These are phyloP conservation scores for Podilymbus podiceps DNA, from an alignment of 2,113 vertebrate genomes.

Conservation along the genomic window DNA sequence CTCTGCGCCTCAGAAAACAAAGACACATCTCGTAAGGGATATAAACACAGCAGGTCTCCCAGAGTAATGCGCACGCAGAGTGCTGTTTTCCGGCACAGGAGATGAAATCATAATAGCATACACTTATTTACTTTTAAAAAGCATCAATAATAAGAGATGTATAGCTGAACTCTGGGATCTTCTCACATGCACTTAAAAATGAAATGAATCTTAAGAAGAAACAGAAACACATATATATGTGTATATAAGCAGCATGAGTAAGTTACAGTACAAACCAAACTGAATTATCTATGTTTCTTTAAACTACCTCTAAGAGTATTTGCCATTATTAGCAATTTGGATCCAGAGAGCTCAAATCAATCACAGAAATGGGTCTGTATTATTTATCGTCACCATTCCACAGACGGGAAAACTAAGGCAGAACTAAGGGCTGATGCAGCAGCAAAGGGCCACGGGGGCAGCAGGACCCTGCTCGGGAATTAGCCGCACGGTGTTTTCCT, in stretches of 20 bases:
- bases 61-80: not conserved
- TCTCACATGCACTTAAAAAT: not conserved
- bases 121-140: not conserved
- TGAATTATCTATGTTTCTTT: not conserved
- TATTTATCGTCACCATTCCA: not conserved
- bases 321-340: not conserved
- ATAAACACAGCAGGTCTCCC: not conserved
- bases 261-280: not conserved
- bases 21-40: not conserved
- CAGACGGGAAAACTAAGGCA: not conserved
- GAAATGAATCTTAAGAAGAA: not conserved
- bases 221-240: not conserved
- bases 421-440: not conserved
- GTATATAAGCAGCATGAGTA: not conserved
- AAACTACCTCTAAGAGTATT: not conserved
- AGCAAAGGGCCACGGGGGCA: not conserved
- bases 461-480: not conserved
- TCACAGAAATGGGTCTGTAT: not conserved
- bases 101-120: not conserved
- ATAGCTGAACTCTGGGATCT: not conserved
- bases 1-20: not conserved
- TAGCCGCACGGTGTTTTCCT: fast-evolving
- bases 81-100: not conserved
- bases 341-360: not conserved
- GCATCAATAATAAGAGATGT: not conserved